Evolutionary conservation across 2,888 invertebrate genomes (phyloP).

Genomic region (Drosophila anomelani): DNA sequence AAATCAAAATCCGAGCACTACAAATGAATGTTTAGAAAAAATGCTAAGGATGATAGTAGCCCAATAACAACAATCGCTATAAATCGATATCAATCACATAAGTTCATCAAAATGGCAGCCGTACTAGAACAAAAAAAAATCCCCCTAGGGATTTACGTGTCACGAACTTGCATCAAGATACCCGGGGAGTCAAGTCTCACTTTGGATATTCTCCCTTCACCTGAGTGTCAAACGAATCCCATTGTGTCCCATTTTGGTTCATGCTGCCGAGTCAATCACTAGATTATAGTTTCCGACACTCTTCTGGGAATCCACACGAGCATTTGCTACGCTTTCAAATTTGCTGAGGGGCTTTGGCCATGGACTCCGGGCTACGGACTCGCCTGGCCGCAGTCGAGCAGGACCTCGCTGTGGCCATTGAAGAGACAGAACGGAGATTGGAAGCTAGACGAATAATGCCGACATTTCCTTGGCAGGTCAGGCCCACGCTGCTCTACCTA

Average conservation of each 20-base stretch:
- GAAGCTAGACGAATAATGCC: background rate
- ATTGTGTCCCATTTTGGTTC: background rate
- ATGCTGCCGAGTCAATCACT: constrained; percentile 20
- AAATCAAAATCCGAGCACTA: too few species aligned
- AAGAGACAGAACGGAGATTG: background rate
- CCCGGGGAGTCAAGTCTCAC: background rate
- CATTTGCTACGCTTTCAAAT: constrained; percentile 15
- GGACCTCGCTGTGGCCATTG: background rate
- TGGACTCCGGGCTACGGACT: constrained; percentile 1
- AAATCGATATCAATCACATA: too few species aligned
- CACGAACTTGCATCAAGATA: background rate
- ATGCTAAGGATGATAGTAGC: too few species aligned
- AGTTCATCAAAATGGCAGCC: background rate
- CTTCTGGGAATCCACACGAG: constrained; percentile 3
- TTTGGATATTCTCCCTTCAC: background rate
- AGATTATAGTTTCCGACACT: background rate
- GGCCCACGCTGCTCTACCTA: constrained; percentile 27
- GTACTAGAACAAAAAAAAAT: background rate
- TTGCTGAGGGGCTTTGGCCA: constrained; percentile 4
- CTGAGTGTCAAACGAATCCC: background rate
- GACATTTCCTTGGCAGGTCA: background rate
- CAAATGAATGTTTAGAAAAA: too few species aligned
- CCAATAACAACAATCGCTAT: background rate
- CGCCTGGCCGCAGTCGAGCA: background rate
- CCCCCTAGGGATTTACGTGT: background rate